Percentiles rank a stretch among this genome's conserved stretches.
phyloP scores from a whole-genome alignment of 1,140 invertebrate genomes.

The Propsilocerus akamusi region DNA sequence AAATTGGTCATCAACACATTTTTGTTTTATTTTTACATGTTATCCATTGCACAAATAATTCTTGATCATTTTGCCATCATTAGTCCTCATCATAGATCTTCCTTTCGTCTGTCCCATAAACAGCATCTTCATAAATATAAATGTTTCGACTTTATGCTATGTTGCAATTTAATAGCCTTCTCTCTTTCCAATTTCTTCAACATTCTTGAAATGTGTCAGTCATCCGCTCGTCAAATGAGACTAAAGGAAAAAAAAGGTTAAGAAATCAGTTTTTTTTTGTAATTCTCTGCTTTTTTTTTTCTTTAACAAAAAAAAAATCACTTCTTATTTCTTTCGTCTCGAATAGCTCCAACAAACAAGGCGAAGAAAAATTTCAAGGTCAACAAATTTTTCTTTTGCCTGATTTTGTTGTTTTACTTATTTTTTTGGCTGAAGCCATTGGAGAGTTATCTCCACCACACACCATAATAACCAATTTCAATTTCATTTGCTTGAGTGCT shows the following conservation, averaged over 20 bases:
- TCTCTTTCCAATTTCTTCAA: too few species aligned
- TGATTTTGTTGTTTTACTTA: not conserved
- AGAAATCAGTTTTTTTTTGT: conserved; percentile 1
- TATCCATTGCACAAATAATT: too few species aligned
- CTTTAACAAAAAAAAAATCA: not conserved
- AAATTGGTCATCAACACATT: too few species aligned
- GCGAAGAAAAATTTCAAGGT: not conserved
- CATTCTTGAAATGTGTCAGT: conserved; percentile 3
- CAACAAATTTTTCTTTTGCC: too few species aligned
- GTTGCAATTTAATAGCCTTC: too few species aligned
- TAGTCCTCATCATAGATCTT: too few species aligned
- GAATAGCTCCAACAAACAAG: not conserved
- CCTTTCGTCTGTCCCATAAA: too few species aligned
- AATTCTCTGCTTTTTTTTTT: not conserved
- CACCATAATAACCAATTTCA: conserved; percentile 3
- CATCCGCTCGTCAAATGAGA: not conserved
- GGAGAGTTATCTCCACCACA: not conserved
- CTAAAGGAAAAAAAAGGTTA: not conserved
- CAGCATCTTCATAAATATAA: too few species aligned
- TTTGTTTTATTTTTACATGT: too few species aligned
- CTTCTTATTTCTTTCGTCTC: conserved; percentile 3
- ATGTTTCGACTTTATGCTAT: too few species aligned
- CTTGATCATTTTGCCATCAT: too few species aligned
- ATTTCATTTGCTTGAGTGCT: too few species aligned
- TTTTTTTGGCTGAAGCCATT: not conserved